Evolutionary conservation across 2,113 vertebrate species (phyloP), one percentile per base, ranked within the genome.

Genomic region (Chaetops frenatus): DNA sequence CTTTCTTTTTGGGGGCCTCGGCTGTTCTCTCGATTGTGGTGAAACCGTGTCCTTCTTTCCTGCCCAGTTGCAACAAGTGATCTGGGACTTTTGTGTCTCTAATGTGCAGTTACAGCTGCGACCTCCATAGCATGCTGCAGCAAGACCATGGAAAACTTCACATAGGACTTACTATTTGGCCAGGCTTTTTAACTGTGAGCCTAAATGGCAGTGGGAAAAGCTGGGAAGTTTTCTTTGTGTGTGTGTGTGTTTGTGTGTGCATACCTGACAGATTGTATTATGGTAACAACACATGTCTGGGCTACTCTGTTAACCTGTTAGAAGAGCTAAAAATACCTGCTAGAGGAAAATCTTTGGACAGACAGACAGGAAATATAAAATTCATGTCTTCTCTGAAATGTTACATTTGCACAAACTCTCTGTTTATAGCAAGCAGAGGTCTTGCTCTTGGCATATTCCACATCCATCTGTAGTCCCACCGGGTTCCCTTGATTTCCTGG

Each of bases 391-490:
- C 35, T 89, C 77, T 48, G 31, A 96, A 95, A 96, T 94, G 87
- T 72, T 91, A 91, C 78, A 89, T 84, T 91, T 94, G 73, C 92
- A 96, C 90, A 89, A 89, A 53, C 9, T 74, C 51, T 73, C 65
- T 60, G 44, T 91, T 96, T 81, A 64, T 31, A 84, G 48, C 27
- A 85, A 91, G 73, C 27, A 54, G 21, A n/a, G 50, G 38, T 78
- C 76, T 61, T 83, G 51, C 70, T 87, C n/a, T 71, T 74, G 48
- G 57, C 70, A 86, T 77, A 86, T 88, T 83, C 16, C 56, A 62
- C 27, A 70, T 35, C 70, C n/a, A 95, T 56, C 61, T 60, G 61
- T 18, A 92, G 50, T 81, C 65, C 36, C 62, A 82, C 29, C 57
- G 81, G 73, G 45, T 61, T 61, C 42, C 6, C 20, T 72, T 79